Conservation (phyloP, 92 coral and sea anemone species). For the Montipora capitata region DNA sequence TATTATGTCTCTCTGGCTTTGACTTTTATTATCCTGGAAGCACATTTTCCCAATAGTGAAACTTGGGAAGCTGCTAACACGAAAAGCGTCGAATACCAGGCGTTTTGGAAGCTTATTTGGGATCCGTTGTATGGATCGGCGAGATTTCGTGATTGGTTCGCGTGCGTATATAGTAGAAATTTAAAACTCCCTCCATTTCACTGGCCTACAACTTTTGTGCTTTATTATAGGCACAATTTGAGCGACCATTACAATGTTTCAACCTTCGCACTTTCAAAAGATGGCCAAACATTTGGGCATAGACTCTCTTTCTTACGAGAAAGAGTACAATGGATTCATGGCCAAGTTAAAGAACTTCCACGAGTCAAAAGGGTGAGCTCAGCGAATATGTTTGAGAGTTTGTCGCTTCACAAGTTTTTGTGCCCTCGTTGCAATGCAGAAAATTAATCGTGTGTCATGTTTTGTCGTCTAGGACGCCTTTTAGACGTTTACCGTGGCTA, state of each 20-base stretch:
- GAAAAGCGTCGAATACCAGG: conserved; percentile 35
- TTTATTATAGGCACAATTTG: conserved; percentile 73
- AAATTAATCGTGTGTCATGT: conserved; percentile 34
- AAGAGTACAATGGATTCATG: conserved; percentile 95
- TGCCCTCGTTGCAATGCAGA: conserved; percentile 2
- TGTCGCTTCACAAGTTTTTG: conserved; percentile 80
- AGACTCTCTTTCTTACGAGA: conserved; percentile 87
- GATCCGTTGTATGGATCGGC: conserved; percentile 87
- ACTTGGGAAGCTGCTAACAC: conserved; percentile 2
- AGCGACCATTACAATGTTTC: conserved; percentile 82
- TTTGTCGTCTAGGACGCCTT: conserved; percentile 93
- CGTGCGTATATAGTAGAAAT: conserved; percentile 89
- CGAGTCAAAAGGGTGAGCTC: conserved; percentile 95
- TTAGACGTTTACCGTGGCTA: conserved; percentile 95
- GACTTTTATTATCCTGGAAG: conserved; percentile 15
- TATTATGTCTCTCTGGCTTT: not conserved
- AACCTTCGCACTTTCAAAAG: conserved; percentile 75
- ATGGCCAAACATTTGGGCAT: conserved; percentile 94
- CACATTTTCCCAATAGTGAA: not conserved
- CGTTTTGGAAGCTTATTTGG: conserved; percentile 75
- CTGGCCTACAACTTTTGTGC: conserved; percentile 89
- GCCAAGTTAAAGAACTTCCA: conserved; percentile 95
- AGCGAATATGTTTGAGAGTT: conserved; percentile 49
- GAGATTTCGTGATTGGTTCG: conserved; percentile 91
- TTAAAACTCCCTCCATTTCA: conserved; percentile 98